Base-by-base conservation (phyloP, 2,888 invertebrate genomes). In the Drosophila mimica region DNA sequence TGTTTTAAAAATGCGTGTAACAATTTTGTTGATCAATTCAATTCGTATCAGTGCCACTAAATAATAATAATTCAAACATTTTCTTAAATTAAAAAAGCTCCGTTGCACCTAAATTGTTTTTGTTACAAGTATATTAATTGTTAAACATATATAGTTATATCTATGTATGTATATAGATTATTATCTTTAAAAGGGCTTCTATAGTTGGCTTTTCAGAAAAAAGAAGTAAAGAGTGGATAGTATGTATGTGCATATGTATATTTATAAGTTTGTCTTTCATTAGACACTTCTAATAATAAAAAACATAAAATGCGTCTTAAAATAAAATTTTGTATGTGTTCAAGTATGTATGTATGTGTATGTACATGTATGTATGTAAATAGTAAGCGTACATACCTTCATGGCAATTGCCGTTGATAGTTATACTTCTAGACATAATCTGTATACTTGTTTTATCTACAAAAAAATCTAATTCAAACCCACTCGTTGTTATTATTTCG, bases 341-440 rank as follows among this genome's bases (percentile, higher is more conserved):
- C 13, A 20, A 20, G 13, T 28, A 49, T 4, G 34, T 62, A 56
- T 40, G 25, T 25, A 25, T 25, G 25, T 25, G 3, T 25, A 2
- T 25, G 25, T 25, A 25, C 25, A 25, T 25, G 25, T 25, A 25
- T 25, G 46, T 34, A 46, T 30, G 13, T 46, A 31, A 52, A 4
- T 60, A 56, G 15, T 4, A 40, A 20, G 15, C 20, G 6, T 46
- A 64, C 70, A 46, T 74, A 85, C 85, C 85, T 58, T 73, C 88
- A 66, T 88, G 70, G 64, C 68, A 56, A 30, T 61, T 70, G 58
- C 85, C 88, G 70, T 85, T 85, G 70, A 85, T 85, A 70, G 72
- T 81, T 51, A 85, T 74, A 63, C 48, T 77, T 52, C 64, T 68
- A 57, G 79, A 11, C 88, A 85, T 88, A 73, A 73, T 84, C 72